Evolutionary conservation across 2,797 vertebrate species (phyloP).

Genomic region (Linurgus olivaceus): DNA sequence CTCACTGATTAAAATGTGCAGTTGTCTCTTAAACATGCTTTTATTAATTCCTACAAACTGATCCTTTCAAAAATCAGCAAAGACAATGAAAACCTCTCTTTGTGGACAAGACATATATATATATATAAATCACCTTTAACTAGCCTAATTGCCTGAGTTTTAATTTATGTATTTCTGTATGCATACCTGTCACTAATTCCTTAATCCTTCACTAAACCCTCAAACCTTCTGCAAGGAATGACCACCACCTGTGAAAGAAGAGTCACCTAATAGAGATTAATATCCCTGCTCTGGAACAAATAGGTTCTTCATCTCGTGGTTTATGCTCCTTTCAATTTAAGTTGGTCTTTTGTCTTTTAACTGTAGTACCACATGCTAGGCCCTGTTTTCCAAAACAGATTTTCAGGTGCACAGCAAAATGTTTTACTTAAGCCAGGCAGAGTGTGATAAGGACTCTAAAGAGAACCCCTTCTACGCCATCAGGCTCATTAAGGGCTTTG

Average conservation of each 20-base stretch:
- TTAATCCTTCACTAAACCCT: not conserved
- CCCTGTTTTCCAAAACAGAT: not conserved
- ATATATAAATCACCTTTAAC: not conserved
- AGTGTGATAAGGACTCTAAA: not conserved
- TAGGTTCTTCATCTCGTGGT: not conserved
- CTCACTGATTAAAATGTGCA: not conserved
- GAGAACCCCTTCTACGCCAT: not conserved
- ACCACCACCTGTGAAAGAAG: not conserved
- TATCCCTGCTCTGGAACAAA: not conserved
- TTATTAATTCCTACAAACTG: not conserved
- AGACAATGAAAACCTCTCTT: not conserved
- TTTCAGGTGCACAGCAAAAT: not conserved
- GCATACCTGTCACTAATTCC: not conserved
- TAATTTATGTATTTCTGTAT: not conserved
- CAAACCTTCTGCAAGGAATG: not conserved
- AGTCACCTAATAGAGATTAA: not conserved
- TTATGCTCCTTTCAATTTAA: not conserved
- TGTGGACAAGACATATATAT: not conserved
- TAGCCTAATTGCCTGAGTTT: not conserved
- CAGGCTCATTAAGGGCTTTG: not conserved
- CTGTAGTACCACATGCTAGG: not conserved
- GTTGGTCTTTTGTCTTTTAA: not conserved
- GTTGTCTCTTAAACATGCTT: not conserved
- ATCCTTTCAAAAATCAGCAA: not conserved
- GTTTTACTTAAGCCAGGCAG: not conserved